Conservation (phyloP, 2,797 vertebrate genomes). For the Scyliorhinus canicula region DNA sequence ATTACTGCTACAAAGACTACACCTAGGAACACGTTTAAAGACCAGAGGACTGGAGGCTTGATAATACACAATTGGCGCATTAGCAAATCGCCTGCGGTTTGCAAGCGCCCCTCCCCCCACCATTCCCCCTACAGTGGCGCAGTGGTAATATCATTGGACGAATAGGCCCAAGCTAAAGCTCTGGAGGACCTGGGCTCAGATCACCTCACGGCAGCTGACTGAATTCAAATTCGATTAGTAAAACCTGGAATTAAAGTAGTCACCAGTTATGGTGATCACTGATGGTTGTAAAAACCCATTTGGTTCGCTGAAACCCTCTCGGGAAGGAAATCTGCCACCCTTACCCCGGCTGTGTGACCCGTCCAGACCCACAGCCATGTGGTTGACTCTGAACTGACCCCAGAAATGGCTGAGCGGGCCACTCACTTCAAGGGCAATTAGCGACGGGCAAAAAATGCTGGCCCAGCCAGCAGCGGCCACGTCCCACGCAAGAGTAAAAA, state of each 20-base stretch:
- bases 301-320: background rate
- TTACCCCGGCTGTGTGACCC: background rate
- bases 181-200: background rate
- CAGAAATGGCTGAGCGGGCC: too few relatives aligned
- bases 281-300: background rate
- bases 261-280: background rate
- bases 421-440: background rate
- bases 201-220: too few relatives aligned
- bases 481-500: background rate
- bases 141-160: too few relatives aligned
- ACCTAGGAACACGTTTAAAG: background rate
- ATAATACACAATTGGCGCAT: background rate
- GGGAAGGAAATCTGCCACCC: too few relatives aligned
- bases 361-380: background rate
- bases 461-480: background rate
- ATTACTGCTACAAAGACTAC: constrained; percentile 34
- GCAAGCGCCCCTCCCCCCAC: background rate
- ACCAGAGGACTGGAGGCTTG: background rate
- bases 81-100: background rate
- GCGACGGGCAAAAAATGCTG: background rate
- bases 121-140: background rate
- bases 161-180: background rate
- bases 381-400: background rate
- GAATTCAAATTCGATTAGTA: too few relatives aligned
- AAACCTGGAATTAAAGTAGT: background rate